These are phyloP conservation scores for Yponomeuta evonymella DNA, from an alignment of 2,888 invertebrate species.

Conservation along the genomic window DNA sequence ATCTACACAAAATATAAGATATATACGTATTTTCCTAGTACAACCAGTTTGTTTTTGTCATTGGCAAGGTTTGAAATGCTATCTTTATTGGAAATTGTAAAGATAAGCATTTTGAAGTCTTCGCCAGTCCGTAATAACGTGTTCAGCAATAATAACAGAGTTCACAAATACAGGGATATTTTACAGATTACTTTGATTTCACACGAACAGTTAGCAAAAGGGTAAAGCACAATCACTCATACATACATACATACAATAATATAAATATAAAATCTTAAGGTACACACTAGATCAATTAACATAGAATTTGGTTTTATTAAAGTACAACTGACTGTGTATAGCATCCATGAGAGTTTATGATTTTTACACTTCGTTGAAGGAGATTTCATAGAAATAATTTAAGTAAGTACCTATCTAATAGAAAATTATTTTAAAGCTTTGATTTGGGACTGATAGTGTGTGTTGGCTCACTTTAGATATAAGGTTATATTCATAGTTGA, in stretches of 20 bases:
- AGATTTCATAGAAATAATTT: slow-evolving; percentile 11
- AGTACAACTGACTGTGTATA: slow-evolving; percentile 1
- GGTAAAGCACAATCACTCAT: background rate
- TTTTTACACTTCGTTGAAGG: no score
- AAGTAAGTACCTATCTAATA: background rate
- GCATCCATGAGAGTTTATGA: background rate
- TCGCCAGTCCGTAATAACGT: slow-evolving; percentile 40
- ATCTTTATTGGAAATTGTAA: background rate
- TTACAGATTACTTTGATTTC: slow-evolving; percentile 53
- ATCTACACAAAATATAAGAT: slow-evolving; percentile 2
- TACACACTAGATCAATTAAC: background rate
- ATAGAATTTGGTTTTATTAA: background rate
- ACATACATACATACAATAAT: background rate
- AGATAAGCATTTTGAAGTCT: slow-evolving; percentile 47
- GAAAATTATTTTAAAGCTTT: slow-evolving; percentile 57
- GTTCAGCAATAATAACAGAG: slow-evolving; percentile 72
- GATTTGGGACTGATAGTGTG: slow-evolving; percentile 69
- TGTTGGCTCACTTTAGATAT: slow-evolving; percentile 58
- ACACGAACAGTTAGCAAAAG: background rate
- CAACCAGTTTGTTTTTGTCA: slow-evolving; percentile 46
- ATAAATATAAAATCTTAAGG: background rate
- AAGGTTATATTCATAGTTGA: slow-evolving; percentile 35
- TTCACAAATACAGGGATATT: slow-evolving; percentile 70
- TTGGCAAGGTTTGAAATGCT: slow-evolving; percentile 34
- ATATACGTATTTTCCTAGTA: slow-evolving; percentile 58